Base-by-base conservation (phyloP, 2,888 invertebrate species). In the Brachyopa scutellaris region DNA sequence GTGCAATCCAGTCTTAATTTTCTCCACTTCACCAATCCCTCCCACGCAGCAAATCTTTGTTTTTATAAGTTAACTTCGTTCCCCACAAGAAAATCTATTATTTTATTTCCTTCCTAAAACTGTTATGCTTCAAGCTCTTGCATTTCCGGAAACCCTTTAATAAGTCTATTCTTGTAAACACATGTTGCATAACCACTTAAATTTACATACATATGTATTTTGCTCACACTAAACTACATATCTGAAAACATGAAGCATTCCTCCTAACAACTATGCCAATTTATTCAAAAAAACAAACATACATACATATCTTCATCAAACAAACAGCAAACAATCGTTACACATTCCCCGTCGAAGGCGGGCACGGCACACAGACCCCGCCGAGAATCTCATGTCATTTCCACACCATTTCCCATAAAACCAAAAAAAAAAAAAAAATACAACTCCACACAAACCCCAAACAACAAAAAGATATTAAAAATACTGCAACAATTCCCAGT, bases 291-390 rank as follows among this genome's bases (percentile, higher is more conserved):
- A 36, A n/a, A n/a, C n/a, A n/a, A n/a, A n/a, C n/a, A n/a, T n/a
- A n/a, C n/a, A n/a, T n/a, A 38, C 79, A 73, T 73, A 74, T 74
- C 57, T 73, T 73, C 79, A 73, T 69, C 78, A 47, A 67, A 64
- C 66, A 62, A 53, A 70, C 51, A 64, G 45, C 67, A 42, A 69
- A 67, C 67, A 79, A 76, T 76, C 76, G 74, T 69, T 62, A 74
- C 74, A 80, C 74, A 80, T 80, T 67, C 49, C 45, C 31, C 33
- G 61, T 67, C 55, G 23, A 42, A 45, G 64, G 55, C 53, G 19
- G 23, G 23, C 29, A 31, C 21, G 23, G 38, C 69, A 36, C 57
- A 31, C 26, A 19, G 21, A 49, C 36, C 21, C 45, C 29, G 31
- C 51, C 57, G 53, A 72, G 64, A 64, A 59, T 69, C 62, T 45